These are phyloP conservation scores for Gnathonemus echidnorhynchus DNA, from an alignment of 2,113 vertebrate species.

Conservation along the genomic window DNA sequence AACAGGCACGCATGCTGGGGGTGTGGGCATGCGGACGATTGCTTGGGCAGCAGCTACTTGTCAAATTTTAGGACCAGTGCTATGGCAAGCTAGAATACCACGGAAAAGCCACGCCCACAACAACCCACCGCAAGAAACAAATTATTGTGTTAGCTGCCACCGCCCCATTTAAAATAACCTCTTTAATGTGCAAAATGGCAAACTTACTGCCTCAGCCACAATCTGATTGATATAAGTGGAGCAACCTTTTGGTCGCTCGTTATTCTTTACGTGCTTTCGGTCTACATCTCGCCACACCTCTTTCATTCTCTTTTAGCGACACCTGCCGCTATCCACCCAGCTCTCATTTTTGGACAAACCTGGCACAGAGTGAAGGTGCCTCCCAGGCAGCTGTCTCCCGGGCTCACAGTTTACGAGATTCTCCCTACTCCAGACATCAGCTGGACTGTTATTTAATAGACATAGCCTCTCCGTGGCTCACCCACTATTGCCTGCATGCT, in stretches of 20 bases:
- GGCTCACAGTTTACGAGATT: not conserved
- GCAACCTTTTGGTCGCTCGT: not conserved
- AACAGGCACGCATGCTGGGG: not conserved
- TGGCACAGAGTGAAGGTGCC: not conserved
- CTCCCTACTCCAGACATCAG: not conserved
- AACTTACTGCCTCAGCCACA: not conserved
- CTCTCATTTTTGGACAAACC: not conserved
- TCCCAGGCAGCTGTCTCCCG: not conserved
- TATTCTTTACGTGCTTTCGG: not conserved
- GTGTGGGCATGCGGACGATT: not conserved
- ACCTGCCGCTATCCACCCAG: not conserved
- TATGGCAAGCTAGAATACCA: not conserved
- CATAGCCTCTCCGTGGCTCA: not conserved
- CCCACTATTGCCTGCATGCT: not conserved
- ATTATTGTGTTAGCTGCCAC: not conserved
- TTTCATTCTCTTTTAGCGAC: not conserved
- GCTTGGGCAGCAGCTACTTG: not conserved
- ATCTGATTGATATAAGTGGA: not conserved
- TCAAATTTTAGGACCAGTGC: not conserved
- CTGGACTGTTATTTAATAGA: not conserved
- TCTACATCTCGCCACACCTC: not conserved
- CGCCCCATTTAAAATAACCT: not conserved
- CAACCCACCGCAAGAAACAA: not conserved
- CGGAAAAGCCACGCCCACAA: not conserved
- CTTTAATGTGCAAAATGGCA: not conserved